Percentiles rank a stretch among this genome's conserved stretches.
Conservation (phyloP, 2,113 vertebrate species). For the Onychorhynchus coronatus region DNA sequence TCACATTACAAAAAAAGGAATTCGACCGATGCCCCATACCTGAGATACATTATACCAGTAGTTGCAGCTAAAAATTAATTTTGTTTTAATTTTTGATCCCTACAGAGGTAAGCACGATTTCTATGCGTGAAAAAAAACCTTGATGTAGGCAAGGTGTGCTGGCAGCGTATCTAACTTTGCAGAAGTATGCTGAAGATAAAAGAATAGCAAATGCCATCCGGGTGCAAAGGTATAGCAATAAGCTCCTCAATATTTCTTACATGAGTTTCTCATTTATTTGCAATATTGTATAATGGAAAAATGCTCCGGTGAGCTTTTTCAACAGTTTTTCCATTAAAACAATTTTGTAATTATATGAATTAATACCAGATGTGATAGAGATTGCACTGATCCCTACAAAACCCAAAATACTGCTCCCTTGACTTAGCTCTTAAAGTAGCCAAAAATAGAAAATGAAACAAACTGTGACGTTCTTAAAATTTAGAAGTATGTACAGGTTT, state of each 20-base stretch:
- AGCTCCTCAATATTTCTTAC: neutral
- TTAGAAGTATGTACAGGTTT: neutral
- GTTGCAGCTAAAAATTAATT: neutral
- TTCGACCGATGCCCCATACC: neutral
- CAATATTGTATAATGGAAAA: neutral
- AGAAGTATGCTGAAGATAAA: neutral
- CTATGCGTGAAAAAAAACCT: neutral
- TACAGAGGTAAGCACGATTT: neutral
- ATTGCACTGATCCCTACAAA: neutral
- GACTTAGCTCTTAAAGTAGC: neutral
- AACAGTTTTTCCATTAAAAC: neutral
- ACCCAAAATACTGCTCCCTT: slow-evolving; percentile 2
- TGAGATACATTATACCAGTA: slow-evolving; percentile 33
- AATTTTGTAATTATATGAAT: neutral
- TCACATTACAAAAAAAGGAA: slow-evolving; percentile 37
- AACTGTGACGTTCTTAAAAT: neutral
- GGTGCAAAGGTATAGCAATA: neutral
- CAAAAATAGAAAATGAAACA: neutral
- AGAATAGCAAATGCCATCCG: neutral
- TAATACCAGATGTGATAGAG: neutral
- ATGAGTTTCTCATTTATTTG: neutral
- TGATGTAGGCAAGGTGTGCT: neutral
- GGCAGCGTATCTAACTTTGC: neutral
- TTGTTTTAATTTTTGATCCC: neutral
- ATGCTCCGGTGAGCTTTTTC: neutral